Evolutionary conservation across 2,888 invertebrate genomes (phyloP).

Genomic region (Lacanobia wlatinum): DNA sequence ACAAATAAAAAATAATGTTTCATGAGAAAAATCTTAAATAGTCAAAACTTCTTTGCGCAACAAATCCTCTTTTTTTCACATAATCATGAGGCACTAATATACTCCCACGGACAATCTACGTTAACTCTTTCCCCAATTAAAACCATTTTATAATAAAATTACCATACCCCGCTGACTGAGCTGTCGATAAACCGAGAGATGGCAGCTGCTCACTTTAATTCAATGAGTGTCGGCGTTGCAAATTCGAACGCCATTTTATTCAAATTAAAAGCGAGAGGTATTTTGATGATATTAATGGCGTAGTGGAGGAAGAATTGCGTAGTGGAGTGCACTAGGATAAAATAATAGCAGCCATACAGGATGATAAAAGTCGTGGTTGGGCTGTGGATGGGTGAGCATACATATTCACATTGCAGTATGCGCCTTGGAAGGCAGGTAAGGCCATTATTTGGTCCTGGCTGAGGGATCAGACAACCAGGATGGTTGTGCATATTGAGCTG

Average conservation of each 20-base stretch:
- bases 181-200: slow-evolving; percentile 54
- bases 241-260: slow-evolving; percentile 57
- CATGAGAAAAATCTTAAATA: no score
- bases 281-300: slow-evolving; percentile 38
- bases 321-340: neutral
- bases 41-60: neutral
- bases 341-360: neutral
- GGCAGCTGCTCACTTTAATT: slow-evolving; percentile 54
- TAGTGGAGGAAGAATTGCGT: neutral
- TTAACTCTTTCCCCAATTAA: slow-evolving; percentile 18
- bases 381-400: neutral
- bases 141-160: slow-evolving; percentile 48
- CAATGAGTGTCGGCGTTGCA: slow-evolving; percentile 52
- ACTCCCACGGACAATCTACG: neutral
- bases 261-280: slow-evolving; percentile 46
- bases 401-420: neutral
- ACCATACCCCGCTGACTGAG: slow-evolving; percentile 17
- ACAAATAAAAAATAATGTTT: no score
- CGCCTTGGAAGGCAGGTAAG: no score
- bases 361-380: neutral
- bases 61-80: neutral
- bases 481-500: no score
- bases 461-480: no score
- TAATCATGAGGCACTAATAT: neutral
- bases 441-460: no score